Evolutionary conservation across 2,113 vertebrate genomes (phyloP).

Genomic region (Psilopsiagon aymara): DNA sequence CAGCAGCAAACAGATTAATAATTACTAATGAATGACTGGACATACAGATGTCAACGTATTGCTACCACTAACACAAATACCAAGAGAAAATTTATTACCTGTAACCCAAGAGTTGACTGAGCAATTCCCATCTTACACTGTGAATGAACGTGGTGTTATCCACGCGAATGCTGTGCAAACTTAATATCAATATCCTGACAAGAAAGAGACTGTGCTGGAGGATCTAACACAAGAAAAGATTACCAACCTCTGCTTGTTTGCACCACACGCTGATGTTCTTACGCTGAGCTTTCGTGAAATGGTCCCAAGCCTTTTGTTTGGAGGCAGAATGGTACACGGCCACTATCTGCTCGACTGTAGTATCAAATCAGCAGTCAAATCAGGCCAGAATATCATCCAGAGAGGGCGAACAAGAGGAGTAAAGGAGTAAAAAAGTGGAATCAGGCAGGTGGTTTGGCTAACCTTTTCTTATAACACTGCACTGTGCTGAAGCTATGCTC

Average conservation of each 20-base stretch:
- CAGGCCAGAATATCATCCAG: slow-evolving; percentile 82
- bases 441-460: slow-evolving; percentile 83
- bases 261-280: slow-evolving; percentile 99
- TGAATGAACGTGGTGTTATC: slow-evolving; percentile 54
- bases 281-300: slow-evolving; percentile 99
- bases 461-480: slow-evolving; percentile 49
- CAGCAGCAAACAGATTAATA: background rate
- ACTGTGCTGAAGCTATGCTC: slow-evolving; percentile 6
- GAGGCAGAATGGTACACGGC: slow-evolving; percentile 98
- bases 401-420: slow-evolving; percentile 85
- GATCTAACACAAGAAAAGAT: slow-evolving; percentile 67
- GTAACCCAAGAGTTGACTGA: slow-evolving; percentile 24
- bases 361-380: slow-evolving; percentile 77
- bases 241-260: slow-evolving; percentile 98
- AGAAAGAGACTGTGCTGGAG: slow-evolving; percentile 52
- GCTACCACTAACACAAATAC: background rate
- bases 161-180: slow-evolving; percentile 43
- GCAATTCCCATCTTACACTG: slow-evolving; percentile 31
- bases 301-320: slow-evolving; percentile 99
- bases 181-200: slow-evolving; percentile 72
- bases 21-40: background rate
- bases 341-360: slow-evolving; percentile 99
- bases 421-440: slow-evolving; percentile 91
- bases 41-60: background rate
- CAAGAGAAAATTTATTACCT: slow-evolving; percentile 49